Evolutionary conservation across 1,140 invertebrate genomes (phyloP).

Genomic region (Cotesia chilonis): DNA sequence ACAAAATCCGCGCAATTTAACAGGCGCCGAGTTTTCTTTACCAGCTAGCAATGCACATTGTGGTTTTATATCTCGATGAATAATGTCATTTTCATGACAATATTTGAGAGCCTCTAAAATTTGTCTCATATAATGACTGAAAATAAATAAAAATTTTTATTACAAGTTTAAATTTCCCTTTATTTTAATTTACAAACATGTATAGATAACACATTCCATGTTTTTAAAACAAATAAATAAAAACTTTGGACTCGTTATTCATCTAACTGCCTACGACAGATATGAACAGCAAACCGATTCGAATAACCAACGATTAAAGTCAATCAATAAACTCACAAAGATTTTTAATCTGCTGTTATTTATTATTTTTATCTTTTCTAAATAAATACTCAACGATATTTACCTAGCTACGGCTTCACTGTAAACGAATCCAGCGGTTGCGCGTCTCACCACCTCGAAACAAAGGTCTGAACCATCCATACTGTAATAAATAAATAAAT

Average conservation of each 20-base stretch:
- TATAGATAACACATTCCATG: too few species aligned
- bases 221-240: neutral
- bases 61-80: constrained; percentile 95
- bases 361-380: too few species aligned
- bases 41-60: constrained; percentile 94
- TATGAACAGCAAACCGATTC: neutral
- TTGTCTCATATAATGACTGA: constrained; percentile 97
- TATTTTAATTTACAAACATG: too few species aligned
- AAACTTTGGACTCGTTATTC: too few species aligned
- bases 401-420: constrained; percentile 98
- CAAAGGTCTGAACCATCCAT: constrained; percentile 99
- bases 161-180: too few species aligned
- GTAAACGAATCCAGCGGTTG: constrained; percentile 95
- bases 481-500: constrained; percentile 66
- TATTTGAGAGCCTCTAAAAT: constrained; percentile 93
- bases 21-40: constrained; percentile 96
- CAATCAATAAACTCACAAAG: neutral
- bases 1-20: constrained; percentile 97
- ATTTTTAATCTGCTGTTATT: neutral
- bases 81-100: constrained; percentile 97
- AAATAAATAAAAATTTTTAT: constrained; percentile 50
- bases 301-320: constrained; percentile 4
- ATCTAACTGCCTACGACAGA: neutral
- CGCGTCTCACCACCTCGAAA: constrained; percentile 96
- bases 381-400: constrained; percentile 40